These are phyloP conservation scores for Pachymerium ferrugineum DNA, from an alignment of 2,888 invertebrate genomes.

Conservation along the genomic window DNA sequence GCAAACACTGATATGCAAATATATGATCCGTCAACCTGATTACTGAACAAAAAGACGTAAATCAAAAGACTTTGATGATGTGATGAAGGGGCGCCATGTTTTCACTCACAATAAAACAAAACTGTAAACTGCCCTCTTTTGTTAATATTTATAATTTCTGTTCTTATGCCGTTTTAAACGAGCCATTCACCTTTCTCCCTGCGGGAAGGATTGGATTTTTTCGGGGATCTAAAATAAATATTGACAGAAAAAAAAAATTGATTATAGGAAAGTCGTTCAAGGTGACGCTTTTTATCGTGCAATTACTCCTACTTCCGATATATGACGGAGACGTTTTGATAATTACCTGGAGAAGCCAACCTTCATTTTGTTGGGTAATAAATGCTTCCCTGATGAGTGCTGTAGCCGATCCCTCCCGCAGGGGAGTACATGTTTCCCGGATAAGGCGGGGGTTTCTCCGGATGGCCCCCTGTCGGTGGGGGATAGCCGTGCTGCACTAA, in stretches of 20 bases:
- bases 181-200: slow-evolving; percentile 37
- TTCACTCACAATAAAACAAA: not conserved
- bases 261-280: slow-evolving; percentile 14
- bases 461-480: slow-evolving; percentile 32
- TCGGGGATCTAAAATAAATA: slow-evolving; percentile 33
- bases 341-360: slow-evolving; percentile 53
- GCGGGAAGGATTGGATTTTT: slow-evolving; percentile 34
- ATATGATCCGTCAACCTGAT: not conserved
- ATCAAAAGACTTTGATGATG: not conserved
- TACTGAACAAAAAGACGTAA: not conserved
- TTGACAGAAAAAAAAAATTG: slow-evolving; percentile 23
- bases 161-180: slow-evolving; percentile 33
- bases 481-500: slow-evolving; percentile 34
- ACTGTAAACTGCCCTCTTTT: too few species aligned
- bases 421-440: slow-evolving; percentile 95
- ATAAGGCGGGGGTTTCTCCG: slow-evolving; percentile 37
- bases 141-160: too few species aligned
- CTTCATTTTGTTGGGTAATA: slow-evolving; percentile 67
- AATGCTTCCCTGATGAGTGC: slow-evolving; percentile 70
- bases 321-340: not conserved
- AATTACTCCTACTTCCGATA: slow-evolving; percentile 25
- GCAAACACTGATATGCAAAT: slow-evolving; percentile 20
- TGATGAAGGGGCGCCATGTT: not conserved
- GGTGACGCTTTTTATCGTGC: slow-evolving; percentile 1
- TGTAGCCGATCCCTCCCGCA: slow-evolving; percentile 68